Evolutionary conservation across 2,888 invertebrate genomes (phyloP), one percentile per base, ranked within the genome.

Genomic region (Pyrrhia umbra): DNA sequence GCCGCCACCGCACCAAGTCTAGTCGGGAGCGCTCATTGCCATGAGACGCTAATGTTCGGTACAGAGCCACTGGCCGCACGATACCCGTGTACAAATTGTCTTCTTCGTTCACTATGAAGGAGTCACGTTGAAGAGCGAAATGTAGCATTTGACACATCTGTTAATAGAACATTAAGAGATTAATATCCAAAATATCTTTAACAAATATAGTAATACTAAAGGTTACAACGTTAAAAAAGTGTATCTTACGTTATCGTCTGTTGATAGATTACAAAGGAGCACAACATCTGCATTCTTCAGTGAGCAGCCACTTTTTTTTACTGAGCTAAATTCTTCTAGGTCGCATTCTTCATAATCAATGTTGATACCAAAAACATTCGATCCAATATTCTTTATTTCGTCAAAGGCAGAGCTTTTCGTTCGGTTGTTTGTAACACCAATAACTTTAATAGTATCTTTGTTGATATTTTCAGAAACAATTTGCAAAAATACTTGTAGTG

Each of bases 401-500:
- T 77, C 63, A 42, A 77, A 79, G 30, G 82, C 40, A 34, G 54
- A 45, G 1, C 39, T 62, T 8, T 68, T 40, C 5, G n/a, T 27
- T 42, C 63, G 21, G n/a, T 46, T 10, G 37, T 72, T 49, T 21
- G 51, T 60, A 40, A 85, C 60, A 34, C 73, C 81, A 45, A 81
- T 39, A 10, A 80, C 62, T n/a, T 75, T 79, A 1, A 85, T 62
- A 0, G 39, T 34, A 10, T 75, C 60, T 54, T 79, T 83, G 30
- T 75, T 79, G 1, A 79, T 40, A 61, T 86, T 86, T 74, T 86
- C 85, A 18, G 79, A 75, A n/a, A 85, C 77, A 6, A 83, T 79
- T 83, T 86, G 86, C n/a, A 81, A 27, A 40, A 77, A 81, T 43
- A 81, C 56, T 51, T 68, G 64, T n/a, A 83, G 27, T 10, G 81